Conservation (phyloP, 2,888 invertebrate species). For the Cyaniris semiargus region DNA sequence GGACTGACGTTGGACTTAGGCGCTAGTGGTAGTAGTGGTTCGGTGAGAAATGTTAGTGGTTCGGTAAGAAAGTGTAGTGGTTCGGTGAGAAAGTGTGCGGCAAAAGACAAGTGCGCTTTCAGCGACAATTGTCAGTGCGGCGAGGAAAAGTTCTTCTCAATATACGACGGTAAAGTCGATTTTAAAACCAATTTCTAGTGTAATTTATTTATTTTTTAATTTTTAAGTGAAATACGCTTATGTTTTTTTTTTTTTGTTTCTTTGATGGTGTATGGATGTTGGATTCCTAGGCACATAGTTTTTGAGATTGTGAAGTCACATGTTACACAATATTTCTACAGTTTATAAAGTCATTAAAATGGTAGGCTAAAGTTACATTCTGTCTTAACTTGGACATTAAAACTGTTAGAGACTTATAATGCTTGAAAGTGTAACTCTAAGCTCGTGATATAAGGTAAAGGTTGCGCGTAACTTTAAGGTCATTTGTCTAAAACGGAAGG, state of each 20-base stretch:
- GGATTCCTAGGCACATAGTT: not conserved
- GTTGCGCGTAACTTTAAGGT: not conserved
- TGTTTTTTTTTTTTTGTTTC: constrained; percentile 10
- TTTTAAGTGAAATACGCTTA: constrained; percentile 31
- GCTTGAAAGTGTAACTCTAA: not conserved
- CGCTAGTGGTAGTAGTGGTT: not conserved
- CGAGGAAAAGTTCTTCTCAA: constrained; percentile 48
- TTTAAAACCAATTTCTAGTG: constrained; percentile 54
- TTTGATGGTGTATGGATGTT: not conserved
- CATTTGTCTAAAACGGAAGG: not conserved
- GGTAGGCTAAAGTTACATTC: not conserved
- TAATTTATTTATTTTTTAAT: constrained; percentile 36
- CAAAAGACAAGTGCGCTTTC: constrained; percentile 43
- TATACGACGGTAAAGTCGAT: constrained; percentile 56
- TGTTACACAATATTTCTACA: not conserved
- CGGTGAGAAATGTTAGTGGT: constrained; percentile 30
- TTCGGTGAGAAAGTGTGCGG: constrained; percentile 32
- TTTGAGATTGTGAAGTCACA: constrained; percentile 8
- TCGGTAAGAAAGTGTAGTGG: constrained; percentile 32
- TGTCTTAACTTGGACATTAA: not conserved
- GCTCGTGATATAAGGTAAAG: not conserved
- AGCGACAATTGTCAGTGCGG: constrained; percentile 48
- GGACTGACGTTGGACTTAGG: constrained; percentile 5
- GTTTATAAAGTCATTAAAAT: not conserved
- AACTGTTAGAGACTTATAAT: not conserved